These are phyloP conservation scores for Takifugu bimaculatus DNA, from an alignment of 2,113 vertebrate species.

Conservation along the genomic window DNA sequence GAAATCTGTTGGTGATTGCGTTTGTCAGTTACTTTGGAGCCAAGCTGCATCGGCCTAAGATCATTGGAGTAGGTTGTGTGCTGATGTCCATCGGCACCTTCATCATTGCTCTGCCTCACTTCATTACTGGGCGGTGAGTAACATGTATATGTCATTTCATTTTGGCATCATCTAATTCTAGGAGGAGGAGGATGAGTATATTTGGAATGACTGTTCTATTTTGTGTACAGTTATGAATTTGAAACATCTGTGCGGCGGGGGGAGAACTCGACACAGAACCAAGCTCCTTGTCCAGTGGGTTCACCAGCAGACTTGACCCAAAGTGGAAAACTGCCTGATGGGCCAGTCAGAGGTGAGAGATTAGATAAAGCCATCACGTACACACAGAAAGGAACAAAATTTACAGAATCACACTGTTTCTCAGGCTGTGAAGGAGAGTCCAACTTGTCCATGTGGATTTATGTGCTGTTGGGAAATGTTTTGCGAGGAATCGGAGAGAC, in stretches of 20 bases:
- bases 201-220: not conserved
- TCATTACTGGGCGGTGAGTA: slow-evolving; percentile 88
- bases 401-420: not conserved
- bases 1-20: slow-evolving; percentile 89
- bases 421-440: slow-evolving; percentile 79
- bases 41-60: slow-evolving; percentile 88
- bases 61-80: slow-evolving; percentile 86
- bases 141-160: not conserved
- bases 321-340: slow-evolving; percentile 53
- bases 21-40: slow-evolving; percentile 94
- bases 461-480: slow-evolving; percentile 85
- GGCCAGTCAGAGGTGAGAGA: slow-evolving; percentile 53
- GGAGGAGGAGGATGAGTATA: not conserved
- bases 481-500: slow-evolving; percentile 90
- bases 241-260: slow-evolving; percentile 75
- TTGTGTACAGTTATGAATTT: slow-evolving; percentile 77
- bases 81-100: slow-evolving; percentile 91
- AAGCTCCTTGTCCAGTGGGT: slow-evolving; percentile 76
- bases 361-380: not conserved
- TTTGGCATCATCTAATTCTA: not conserved
- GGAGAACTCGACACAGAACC: slow-evolving; percentile 74
- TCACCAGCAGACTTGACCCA: slow-evolving; percentile 53
- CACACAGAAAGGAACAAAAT: not conserved
- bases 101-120: slow-evolving; percentile 88
- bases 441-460: slow-evolving; percentile 86